Conservation (phyloP, 2,797 vertebrate genomes). For the Vireo griseus region DNA sequence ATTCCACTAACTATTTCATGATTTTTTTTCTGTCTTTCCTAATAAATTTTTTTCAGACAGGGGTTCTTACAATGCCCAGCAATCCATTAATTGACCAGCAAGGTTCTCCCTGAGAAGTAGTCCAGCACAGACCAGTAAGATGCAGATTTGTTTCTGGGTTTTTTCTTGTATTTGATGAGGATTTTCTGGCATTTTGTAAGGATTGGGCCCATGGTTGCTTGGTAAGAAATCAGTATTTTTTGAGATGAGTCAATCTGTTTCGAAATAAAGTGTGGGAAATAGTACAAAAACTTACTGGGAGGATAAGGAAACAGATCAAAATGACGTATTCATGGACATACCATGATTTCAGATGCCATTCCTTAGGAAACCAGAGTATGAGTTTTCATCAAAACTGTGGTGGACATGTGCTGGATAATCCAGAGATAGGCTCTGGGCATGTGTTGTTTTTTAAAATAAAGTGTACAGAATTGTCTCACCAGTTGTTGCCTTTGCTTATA, state of each 20-base stretch:
- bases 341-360: neutral
- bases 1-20: neutral
- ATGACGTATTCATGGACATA: neutral
- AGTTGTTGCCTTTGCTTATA: neutral
- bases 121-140: neutral
- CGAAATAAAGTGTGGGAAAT: neutral
- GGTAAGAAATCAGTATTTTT: neutral
- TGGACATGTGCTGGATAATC: neutral
- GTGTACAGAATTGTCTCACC: neutral
- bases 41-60: neutral
- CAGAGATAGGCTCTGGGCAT: neutral
- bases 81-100: neutral
- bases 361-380: neutral
- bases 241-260: neutral
- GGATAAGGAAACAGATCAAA: neutral
- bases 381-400: neutral
- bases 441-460: neutral
- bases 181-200: neutral
- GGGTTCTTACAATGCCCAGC: neutral
- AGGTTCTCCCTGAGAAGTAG: neutral
- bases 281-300: neutral
- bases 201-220: neutral
- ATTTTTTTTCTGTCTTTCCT: neutral
- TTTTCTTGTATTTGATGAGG: neutral
- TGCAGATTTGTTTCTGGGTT: neutral